These are phyloP conservation scores for Harmothoe impar DNA, from an alignment of 2,888 invertebrate genomes.

Conservation along the genomic window DNA sequence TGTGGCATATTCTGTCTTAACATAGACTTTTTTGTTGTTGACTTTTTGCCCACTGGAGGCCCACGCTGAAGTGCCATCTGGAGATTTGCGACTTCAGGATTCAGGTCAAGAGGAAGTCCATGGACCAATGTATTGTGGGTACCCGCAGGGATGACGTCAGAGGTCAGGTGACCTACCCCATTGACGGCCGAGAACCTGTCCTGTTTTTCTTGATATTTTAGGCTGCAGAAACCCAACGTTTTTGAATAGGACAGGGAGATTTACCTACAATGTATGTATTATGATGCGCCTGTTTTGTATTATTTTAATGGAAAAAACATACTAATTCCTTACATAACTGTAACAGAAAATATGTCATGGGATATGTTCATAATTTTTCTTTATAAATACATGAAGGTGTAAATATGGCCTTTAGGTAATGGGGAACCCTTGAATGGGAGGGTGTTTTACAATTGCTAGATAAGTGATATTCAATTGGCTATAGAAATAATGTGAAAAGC, in stretches of 20 bases:
- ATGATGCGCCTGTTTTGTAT: not conserved
- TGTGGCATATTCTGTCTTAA: not conserved
- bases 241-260: no score
- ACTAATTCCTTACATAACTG: not conserved
- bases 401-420: no score
- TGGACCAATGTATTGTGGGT: slow-evolving; percentile 60
- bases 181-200: not conserved
- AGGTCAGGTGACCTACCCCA: not conserved
- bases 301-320: not conserved
- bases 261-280: not conserved
- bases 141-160: slow-evolving; percentile 53
- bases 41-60: not conserved
- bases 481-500: no score
- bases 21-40: not conserved
- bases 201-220: no score
- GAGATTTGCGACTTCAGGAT: not conserved
- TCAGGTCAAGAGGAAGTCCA: slow-evolving; percentile 52
- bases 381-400: no score
- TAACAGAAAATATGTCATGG: not conserved
- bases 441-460: no score
- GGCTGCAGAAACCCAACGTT: no score
- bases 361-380: not conserved
- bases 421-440: no score
- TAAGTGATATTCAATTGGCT: no score
- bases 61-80: not conserved